A percentile compares a stretch with the other conserved stretches of the same genome.
Evolutionary conservation across 2,888 invertebrate species (phyloP).

Genomic region (Mantis religiosa): DNA sequence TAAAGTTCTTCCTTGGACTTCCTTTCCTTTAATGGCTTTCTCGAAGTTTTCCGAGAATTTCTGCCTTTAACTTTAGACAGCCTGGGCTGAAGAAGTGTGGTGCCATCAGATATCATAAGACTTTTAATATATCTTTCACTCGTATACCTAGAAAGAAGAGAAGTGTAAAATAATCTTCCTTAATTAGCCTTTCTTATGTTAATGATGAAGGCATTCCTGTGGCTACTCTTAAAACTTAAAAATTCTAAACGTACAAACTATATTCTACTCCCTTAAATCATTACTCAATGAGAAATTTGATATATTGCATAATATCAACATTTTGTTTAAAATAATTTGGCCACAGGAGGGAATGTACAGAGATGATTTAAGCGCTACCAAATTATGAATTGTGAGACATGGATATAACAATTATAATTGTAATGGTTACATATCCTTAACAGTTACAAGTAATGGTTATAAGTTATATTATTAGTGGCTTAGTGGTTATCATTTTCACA

Average conservation of each 20-base stretch:
- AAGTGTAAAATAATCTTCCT: conserved; percentile 1
- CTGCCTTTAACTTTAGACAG: not conserved
- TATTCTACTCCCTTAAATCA: not conserved
- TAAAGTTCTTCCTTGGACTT: not conserved
- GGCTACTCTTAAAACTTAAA: not conserved
- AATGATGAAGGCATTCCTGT: not conserved
- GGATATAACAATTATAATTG: too few species aligned
- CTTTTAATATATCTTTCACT: conserved; percentile 13
- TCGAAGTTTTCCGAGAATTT: not conserved
- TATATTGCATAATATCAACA: not conserved
- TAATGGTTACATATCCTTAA: too few species aligned
- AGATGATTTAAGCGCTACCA: not conserved
- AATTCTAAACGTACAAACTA: not conserved
- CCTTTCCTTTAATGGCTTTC: not conserved
- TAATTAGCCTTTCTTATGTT: not conserved
- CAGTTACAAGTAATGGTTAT: too few species aligned
- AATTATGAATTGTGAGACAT: not conserved
- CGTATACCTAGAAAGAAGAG: conserved; percentile 30
- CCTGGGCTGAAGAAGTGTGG: not conserved
- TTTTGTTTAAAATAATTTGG: not conserved
- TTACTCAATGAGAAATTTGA: not conserved
- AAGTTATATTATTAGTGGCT: too few species aligned
- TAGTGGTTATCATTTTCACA: too few species aligned
- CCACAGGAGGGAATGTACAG: not conserved
- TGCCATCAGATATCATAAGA: conserved; percentile 14